A percentile compares a stretch with the other conserved stretches of the same genome.
These are phyloP conservation scores for Leptopilina drosophilae DNA, from an alignment of 2,888 invertebrate genomes.

Conservation along the genomic window DNA sequence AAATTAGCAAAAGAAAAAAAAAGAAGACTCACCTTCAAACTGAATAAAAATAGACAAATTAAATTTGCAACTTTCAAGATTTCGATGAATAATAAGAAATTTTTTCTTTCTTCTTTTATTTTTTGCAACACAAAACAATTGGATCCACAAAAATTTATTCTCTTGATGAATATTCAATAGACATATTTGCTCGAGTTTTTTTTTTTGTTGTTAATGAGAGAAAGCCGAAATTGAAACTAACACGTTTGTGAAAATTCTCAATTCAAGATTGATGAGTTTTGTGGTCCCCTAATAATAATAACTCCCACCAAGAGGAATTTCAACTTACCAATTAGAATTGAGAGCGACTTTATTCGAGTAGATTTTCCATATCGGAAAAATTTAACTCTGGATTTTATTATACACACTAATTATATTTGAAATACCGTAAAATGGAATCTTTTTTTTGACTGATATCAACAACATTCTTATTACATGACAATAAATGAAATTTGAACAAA, in stretches of 20 bases:
- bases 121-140: background rate
- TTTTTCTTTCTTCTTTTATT: no score
- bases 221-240: background rate
- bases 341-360: background rate
- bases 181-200: background rate
- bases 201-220: background rate
- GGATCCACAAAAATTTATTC: background rate
- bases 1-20: no score
- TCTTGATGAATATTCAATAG: background rate
- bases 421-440: no score
- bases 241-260: background rate
- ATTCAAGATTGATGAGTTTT: constrained; percentile 3
- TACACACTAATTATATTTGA: no score
- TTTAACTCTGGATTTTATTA: background rate
- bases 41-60: no score
- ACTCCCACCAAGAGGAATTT: constrained; percentile 3
- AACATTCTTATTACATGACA: no score
- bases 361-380: constrained; percentile 78
- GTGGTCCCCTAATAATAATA: background rate
- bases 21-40: no score
- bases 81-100: no score
- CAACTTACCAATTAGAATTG: background rate
- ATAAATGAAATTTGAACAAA: no score
- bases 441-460: no score
- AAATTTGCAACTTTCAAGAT: no score